Evolutionary conservation across 2,797 vertebrate species (phyloP), one percentile per base, ranked within the genome.

Genomic region (Pangasius mekongensis): DNA sequence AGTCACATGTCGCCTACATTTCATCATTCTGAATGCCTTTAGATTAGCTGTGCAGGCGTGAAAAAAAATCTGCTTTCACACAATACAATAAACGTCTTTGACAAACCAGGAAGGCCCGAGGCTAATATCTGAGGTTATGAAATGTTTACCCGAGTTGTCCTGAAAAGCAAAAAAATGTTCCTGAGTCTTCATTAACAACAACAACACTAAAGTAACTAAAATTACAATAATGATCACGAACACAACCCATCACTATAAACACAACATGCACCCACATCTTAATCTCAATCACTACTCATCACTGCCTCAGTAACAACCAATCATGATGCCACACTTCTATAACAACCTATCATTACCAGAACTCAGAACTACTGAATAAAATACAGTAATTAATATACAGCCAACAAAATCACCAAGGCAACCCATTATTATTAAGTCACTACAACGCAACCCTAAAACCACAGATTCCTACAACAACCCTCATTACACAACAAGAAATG

Each of bases 1-100:
- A 54, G 76, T 82, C 77, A 86, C 66, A 82, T 82, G 66, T 47
- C 30, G 10, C 5, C 6, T 33, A n/a, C 56, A 49, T 77, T 77
- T 76, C 24, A 5, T 76, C 71, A 62, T 14, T 49, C 27, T 3
- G n/a, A 49, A 76, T 43, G 39, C 54, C 54, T 85, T 85, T n/a
- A 85, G 69, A 60, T 60, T 3, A 60, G 24, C 36, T 27, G 8
- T 58, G 54, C 14, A 11, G 27, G 39, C 6, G 58, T 64, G 54
- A 24, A 58, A 74, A 71, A 7, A 39, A 54, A 39, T 39, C 30
- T 47, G 54, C 54, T 58, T 74, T 73, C 33, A 58, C 54, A 85
- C 33, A 33, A 33, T 49, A n/a, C n/a, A 85, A 62, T 58, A 14
- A 14, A 7, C 0, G 2, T 39, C 33, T 82, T 39, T 27, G 1